Conservation (phyloP, 2,113 vertebrate species). For the Rana temporaria region DNA sequence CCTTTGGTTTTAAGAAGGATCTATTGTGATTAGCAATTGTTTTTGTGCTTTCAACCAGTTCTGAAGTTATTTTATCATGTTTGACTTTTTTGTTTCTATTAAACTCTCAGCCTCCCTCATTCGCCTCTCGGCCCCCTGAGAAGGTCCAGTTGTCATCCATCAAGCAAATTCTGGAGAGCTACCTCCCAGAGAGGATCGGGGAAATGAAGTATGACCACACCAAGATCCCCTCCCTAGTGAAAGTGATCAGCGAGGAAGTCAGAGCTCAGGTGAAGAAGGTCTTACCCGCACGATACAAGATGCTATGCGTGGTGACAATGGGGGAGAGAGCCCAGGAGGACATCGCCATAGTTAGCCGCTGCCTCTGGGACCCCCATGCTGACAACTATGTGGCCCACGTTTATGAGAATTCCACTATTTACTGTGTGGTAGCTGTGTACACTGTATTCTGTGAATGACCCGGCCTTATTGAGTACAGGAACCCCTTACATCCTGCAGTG, state of each 20-base stretch:
- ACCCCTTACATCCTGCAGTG: not conserved
- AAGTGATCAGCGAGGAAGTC: constrained; percentile 48
- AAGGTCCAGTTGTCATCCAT: constrained; percentile 31
- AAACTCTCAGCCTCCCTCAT: not conserved
- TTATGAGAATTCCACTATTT: constrained; percentile 42
- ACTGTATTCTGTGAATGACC: constrained; percentile 53
- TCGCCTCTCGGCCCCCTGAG: constrained; percentile 37
- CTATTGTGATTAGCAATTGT: too few species aligned
- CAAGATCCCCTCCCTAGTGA: not conserved
- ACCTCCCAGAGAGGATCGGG: constrained; percentile 5
- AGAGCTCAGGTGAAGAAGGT: constrained; percentile 38
- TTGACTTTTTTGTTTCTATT: not conserved
- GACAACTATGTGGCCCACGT: constrained; percentile 49
- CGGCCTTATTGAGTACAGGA: not conserved
- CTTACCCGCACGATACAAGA: constrained; percentile 51
- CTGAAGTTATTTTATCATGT: not conserved
- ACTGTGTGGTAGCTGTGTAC: constrained; percentile 56
- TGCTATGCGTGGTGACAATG: constrained; percentile 50
- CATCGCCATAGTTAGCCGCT: constrained; percentile 43
- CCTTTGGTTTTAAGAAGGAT: too few species aligned
- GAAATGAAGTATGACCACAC: constrained; percentile 22
- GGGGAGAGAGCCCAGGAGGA: constrained; percentile 40
- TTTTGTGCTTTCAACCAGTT: too few species aligned
- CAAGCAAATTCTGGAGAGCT: constrained; percentile 4
- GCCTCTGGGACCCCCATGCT: constrained; percentile 54